Conservation (phyloP, 2,797 vertebrate genomes). For the Falco biarmicus region DNA sequence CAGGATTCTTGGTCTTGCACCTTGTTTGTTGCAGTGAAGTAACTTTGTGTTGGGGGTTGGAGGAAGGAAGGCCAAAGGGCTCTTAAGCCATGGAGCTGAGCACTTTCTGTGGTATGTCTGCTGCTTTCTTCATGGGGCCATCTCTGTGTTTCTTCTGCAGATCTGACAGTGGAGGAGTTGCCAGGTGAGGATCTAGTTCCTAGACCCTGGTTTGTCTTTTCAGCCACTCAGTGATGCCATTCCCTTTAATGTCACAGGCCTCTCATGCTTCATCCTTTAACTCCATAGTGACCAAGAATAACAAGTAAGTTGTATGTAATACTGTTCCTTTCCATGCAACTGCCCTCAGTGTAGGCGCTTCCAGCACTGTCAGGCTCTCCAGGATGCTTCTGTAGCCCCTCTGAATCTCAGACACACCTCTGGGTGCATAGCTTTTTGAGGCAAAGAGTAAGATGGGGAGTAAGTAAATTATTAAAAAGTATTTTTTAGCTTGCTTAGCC, state of each 20-base stretch:
- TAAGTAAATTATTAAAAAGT: neutral
- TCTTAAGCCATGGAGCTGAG: neutral
- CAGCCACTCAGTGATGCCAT: neutral
- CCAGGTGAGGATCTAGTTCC: conserved; percentile 58
- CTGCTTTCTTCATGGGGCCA: neutral
- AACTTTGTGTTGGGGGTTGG: neutral
- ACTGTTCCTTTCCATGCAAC: neutral
- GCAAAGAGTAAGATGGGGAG: neutral
- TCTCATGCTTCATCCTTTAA: neutral
- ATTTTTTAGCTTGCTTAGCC: neutral
- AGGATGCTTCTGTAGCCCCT: neutral
- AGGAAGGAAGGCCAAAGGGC: neutral
- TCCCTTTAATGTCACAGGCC: neutral
- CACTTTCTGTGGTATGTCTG: neutral
- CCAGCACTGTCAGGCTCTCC: neutral
- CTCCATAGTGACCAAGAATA: neutral
- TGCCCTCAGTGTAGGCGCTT: neutral
- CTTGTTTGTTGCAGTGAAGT: neutral
- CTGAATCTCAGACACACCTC: neutral
- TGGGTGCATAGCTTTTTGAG: neutral
- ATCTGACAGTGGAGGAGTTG: conserved; percentile 58
- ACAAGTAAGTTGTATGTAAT: neutral
- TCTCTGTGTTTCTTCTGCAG: conserved; percentile 55
- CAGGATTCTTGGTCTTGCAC: neutral
- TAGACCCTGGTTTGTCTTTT: neutral